These are phyloP conservation scores for Venustoraphidia nigricollis DNA, from an alignment of 2,888 invertebrate species.

Conservation along the genomic window DNA sequence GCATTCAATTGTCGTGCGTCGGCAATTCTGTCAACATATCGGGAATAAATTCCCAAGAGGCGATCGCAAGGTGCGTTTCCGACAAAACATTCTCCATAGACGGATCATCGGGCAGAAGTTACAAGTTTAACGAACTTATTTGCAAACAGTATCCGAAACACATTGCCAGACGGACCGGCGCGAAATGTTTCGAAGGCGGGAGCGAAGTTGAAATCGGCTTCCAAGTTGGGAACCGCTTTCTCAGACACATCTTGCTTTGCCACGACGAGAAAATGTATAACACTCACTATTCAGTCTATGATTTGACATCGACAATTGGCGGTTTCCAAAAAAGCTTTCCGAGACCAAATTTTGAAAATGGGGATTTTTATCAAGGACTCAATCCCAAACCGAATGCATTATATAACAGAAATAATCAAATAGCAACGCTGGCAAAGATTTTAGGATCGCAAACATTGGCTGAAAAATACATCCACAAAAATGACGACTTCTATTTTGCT, in stretches of 20 bases:
- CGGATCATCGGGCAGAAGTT: conserved; percentile 7
- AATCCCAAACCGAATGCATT: conserved; percentile 13
- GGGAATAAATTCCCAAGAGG: background rate
- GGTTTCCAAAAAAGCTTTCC: conserved; percentile 31
- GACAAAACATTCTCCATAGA: conserved; percentile 14
- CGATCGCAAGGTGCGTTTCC: conserved; percentile 14
- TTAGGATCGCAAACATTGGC: conserved; percentile 17
- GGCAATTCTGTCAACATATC: too few species aligned
- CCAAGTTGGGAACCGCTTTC: conserved; percentile 27
- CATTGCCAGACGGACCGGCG: conserved; percentile 26
- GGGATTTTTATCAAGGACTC: conserved; percentile 27
- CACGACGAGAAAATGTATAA: conserved; percentile 33
- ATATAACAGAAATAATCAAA: conserved; percentile 10
- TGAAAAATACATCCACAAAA: conserved; percentile 15
- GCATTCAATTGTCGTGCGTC: too few species aligned
- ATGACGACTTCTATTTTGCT: conserved; percentile 20
- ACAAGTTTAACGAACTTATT: conserved; percentile 26
- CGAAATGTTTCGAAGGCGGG: conserved; percentile 29
- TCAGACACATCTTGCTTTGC: conserved; percentile 34
- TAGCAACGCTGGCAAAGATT: conserved; percentile 13
- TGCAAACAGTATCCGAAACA: conserved; percentile 28
- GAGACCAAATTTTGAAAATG: conserved; percentile 33
- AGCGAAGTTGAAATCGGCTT: conserved; percentile 36
- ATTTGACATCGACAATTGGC: conserved; percentile 30
- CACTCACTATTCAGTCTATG: conserved; percentile 35